Conservation (phyloP, 1,140 invertebrate genomes). For the Eriosoma lanigerum region DNA sequence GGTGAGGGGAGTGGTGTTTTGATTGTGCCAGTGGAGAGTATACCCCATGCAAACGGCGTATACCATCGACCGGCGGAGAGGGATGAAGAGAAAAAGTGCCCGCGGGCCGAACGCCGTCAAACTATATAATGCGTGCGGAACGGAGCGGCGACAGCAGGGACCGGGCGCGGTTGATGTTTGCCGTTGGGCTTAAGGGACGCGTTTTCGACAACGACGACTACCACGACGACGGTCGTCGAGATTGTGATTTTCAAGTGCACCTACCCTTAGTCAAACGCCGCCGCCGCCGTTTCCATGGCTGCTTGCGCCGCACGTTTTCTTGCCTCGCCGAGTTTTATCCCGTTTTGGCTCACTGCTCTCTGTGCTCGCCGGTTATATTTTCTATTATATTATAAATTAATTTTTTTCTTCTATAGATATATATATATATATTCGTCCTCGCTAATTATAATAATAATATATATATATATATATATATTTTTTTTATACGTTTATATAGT, state of each 20-base stretch:
- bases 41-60: background rate
- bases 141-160: background rate
- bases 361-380: no score
- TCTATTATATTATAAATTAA: no score
- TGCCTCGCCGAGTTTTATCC: background rate
- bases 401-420: no score
- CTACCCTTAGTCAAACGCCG: background rate
- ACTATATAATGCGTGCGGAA: constrained; percentile 9
- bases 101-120: constrained; percentile 37
- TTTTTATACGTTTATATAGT: no score
- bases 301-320: background rate
- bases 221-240: constrained; percentile 44
- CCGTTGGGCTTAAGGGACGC: constrained; percentile 51
- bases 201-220: constrained; percentile 34
- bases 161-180: constrained; percentile 43
- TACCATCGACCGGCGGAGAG: background rate
- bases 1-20: constrained; percentile 26
- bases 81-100: constrained; percentile 45
- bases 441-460: no score
- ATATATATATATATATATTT: no score
- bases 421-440: no score
- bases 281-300: constrained; percentile 37
- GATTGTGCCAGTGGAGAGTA: constrained; percentile 37
- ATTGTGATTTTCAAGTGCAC: constrained; percentile 47
- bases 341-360: background rate